These are phyloP conservation scores for Catalaphyllia jardinei DNA, from an alignment of 64 coral and sea anemone genomes.

Conservation along the genomic window DNA sequence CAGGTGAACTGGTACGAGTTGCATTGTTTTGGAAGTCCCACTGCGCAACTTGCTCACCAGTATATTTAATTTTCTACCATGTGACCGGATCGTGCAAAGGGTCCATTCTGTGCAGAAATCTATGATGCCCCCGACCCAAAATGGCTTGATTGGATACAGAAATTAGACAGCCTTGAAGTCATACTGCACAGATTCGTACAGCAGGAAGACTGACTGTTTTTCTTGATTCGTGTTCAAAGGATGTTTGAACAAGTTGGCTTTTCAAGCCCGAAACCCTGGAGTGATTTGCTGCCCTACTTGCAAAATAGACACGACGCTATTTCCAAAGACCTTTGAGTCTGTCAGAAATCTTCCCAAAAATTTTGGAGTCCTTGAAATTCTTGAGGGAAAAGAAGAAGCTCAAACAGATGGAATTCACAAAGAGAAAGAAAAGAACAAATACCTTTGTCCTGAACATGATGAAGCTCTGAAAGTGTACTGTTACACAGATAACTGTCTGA, in stretches of 20 bases:
- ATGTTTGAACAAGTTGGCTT: conserved; percentile 76
- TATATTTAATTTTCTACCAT: too few relatives aligned
- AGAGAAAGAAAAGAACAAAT: conserved; percentile 55
- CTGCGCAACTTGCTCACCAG: too few relatives aligned
- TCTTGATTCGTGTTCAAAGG: conserved; percentile 5
- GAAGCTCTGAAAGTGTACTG: conserved; percentile 91
- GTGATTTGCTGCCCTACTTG: conserved; percentile 75
- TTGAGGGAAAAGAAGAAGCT: conserved; percentile 70
- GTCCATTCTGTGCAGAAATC: too few relatives aligned
- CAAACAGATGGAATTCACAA: conserved; percentile 14
- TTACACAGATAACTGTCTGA: conserved; percentile 80
- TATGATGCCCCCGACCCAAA: too few relatives aligned
- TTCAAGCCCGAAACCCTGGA: conserved; percentile 49
- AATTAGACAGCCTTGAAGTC: too few relatives aligned
- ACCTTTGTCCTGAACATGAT: conserved; percentile 86
- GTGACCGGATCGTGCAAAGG: too few relatives aligned
- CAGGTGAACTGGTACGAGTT: too few relatives aligned
- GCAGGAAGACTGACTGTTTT: not conserved
- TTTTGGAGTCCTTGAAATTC: conserved; percentile 87
- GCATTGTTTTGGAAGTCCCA: too few relatives aligned
- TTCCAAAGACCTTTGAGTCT: conserved; percentile 38
- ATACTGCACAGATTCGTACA: not conserved
- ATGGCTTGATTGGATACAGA: too few relatives aligned
- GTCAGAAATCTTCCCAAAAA: conserved; percentile 81
- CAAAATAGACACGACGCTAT: conserved; percentile 69